Percentiles rank a stretch among this genome's conserved stretches.
These are phyloP conservation scores for Brachylomia viminalis DNA, from an alignment of 2,888 invertebrate genomes.

Conservation along the genomic window DNA sequence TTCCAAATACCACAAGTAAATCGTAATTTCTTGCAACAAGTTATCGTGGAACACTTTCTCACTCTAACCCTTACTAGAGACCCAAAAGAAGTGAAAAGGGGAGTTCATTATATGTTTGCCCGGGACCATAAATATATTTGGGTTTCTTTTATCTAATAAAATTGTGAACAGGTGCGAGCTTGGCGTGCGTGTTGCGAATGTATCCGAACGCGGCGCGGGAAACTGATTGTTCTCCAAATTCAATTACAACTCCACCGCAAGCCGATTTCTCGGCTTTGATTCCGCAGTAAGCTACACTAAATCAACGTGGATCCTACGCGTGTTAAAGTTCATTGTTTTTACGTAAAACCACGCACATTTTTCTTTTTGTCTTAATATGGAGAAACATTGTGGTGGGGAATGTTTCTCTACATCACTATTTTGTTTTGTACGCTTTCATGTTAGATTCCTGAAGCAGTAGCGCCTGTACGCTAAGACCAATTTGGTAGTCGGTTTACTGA, in stretches of 20 bases:
- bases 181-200: slow-evolving; percentile 83
- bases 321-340: slow-evolving; percentile 89
- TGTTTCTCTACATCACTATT: slow-evolving; percentile 23
- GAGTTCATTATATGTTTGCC: slow-evolving; percentile 58
- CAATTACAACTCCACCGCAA: slow-evolving; percentile 84
- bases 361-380: slow-evolving; percentile 59
- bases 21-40: not conserved
- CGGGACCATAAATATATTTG: slow-evolving; percentile 58
- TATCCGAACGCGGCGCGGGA: slow-evolving; percentile 73
- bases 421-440: slow-evolving; percentile 9
- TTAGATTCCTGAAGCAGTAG: not conserved
- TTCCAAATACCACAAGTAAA: not conserved
- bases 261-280: slow-evolving; percentile 83
- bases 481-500: not conserved
- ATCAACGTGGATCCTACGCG: slow-evolving; percentile 82
- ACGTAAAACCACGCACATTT: slow-evolving; percentile 67
- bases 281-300: slow-evolving; percentile 83
- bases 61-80: slow-evolving; percentile 20
- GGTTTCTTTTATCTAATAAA: slow-evolving; percentile 72
- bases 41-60: slow-evolving; percentile 3
- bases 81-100: slow-evolving; percentile 31
- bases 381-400: slow-evolving; percentile 55
- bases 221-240: slow-evolving; percentile 89
- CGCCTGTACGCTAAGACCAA: not conserved
- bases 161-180: slow-evolving; percentile 82